Evolutionary conservation across 2,888 invertebrate species (phyloP), one percentile per base, ranked within the genome.

Genomic region (Chalcosyrphus nemorum): DNA sequence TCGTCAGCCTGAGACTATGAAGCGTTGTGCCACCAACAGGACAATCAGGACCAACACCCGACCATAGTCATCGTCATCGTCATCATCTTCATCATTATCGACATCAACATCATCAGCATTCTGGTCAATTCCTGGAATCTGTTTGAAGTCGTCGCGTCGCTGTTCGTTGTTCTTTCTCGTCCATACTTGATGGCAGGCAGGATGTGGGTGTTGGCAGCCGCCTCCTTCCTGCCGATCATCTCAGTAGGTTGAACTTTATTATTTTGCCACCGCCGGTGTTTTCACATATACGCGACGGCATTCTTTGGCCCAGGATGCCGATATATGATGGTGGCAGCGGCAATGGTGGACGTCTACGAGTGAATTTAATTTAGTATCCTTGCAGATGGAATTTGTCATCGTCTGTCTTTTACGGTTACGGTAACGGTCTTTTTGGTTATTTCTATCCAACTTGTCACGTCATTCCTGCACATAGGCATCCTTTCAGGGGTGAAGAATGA

Each of bases 341-440:
- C 9, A 52, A 6, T 7, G 50, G 29, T 35, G 9, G 32, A 27
- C 13, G 24, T 47, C 41, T 52, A 19, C 6, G 41, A 70, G 54
- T 65, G 74, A 84, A 84, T 80, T 84, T 84, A 80, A 84, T 84
- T 84, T 84, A 84, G 84, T 84, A 63, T 80, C 80, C 80, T 65
- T 80, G 84, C 84, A 84, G 84, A 84, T 80, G 84, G 80, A 84
- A 84, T 84, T 84, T 84, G 74, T 84, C 84, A 80, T 68, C 82
- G 72, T 82, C 84, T 84, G 84, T 65, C 57, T 50, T 84, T 80
- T 65, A 84, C 45, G 76, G 56, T 76, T 57, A 70, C 65, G 45
- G 61, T 70, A n/a, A n/a, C 63, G 45, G 61, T 70, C 65, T 41
- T 43, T 56, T 63, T 19, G 54, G 78, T 84, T 80, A 70, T 70